Evolutionary conservation across 2,888 invertebrate genomes (phyloP).

Genomic region (Cheilosia impressa): DNA sequence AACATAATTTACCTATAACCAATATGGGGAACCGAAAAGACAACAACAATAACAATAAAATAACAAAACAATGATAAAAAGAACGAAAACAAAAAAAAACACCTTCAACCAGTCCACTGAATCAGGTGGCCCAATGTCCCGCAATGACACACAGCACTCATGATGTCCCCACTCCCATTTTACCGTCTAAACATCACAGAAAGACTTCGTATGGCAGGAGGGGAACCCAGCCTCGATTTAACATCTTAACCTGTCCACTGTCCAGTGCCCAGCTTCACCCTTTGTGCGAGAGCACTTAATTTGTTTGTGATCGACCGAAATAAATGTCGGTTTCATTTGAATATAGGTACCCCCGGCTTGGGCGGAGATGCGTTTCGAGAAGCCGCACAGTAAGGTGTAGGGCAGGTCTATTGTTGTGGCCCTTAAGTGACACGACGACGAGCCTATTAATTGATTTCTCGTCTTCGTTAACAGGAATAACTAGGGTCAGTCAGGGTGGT

Average conservation of each 20-base stretch:
- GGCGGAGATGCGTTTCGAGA: constrained; percentile 6
- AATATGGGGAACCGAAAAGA: constrained; percentile 23
- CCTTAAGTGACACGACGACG: constrained; percentile 51
- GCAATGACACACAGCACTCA: constrained; percentile 28
- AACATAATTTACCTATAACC: constrained; percentile 70
- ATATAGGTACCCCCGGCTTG: constrained; percentile 45
- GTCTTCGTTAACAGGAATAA: constrained; percentile 38
- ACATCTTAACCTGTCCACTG: constrained; percentile 8
- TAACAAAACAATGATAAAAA: constrained; percentile 22
- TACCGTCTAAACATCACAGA: not conserved
- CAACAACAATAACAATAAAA: constrained; percentile 48
- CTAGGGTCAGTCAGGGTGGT: constrained; percentile 51
- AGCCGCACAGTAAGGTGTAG: constrained; percentile 58
- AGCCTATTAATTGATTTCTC: constrained; percentile 66
- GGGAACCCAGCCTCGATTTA: not conserved
- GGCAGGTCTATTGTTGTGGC: constrained; percentile 45
- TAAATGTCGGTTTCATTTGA: constrained; percentile 57
- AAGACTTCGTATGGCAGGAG: not conserved
- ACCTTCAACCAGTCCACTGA: constrained; percentile 37
- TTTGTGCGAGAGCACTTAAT: constrained; percentile 49
- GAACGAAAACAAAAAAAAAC: too few species aligned
- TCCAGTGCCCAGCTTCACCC: not conserved
- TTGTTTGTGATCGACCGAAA: constrained; percentile 64
- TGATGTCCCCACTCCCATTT: constrained; percentile 5
- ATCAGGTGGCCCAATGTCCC: constrained; percentile 62